Evolutionary conservation across 2,888 invertebrate genomes (phyloP), one percentile per base, ranked within the genome.

Genomic region (Dione vanillae): DNA sequence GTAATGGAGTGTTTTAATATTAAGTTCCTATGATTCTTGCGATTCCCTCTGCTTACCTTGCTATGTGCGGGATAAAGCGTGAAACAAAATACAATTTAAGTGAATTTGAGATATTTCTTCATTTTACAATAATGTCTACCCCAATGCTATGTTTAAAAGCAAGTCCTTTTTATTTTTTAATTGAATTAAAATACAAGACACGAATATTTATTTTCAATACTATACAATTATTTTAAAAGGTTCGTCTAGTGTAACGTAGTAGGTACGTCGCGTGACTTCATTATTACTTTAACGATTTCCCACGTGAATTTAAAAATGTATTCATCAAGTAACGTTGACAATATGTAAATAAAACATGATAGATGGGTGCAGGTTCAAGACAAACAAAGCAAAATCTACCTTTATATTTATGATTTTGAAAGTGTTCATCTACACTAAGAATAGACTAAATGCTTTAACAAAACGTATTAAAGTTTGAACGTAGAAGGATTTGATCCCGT

Each of bases 251-350:
- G 12, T 43, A 59, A 40, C 41, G 41, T 8, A 40, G n/a, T n/a
- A n/a, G n/a, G 41, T 11, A 7, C 10, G 16, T 37, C 11, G 35
- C 45, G 47, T 62, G 47, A 62, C 47, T 62, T 12, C 47, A 37
- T 47, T 16, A 10, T n/a, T 16, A 62, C 37, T 62, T 62, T 19
- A 37, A 12, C 35, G 43, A 47, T 62, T 62, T 62, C 62, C 62
- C 62, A 62, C 35, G 27, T 62, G 62, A 35, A 14, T 62, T 62
- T 37, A 47, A 45, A 62, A 62, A 37, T 35, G 52, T 27, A 14
- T 7, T 54, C 10, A 14, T 35, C 10, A 35, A 27, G 43, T 12
- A 14, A 14, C 52, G 9, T 54, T 9, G 9, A 14, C 27, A 52
- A 52, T 27, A 35, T 6, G 14, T 52, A 35, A n/a, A 14, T 27